Evolutionary conservation across 1,140 invertebrate species (phyloP).

Genomic region (Drosophila parabipectinata): DNA sequence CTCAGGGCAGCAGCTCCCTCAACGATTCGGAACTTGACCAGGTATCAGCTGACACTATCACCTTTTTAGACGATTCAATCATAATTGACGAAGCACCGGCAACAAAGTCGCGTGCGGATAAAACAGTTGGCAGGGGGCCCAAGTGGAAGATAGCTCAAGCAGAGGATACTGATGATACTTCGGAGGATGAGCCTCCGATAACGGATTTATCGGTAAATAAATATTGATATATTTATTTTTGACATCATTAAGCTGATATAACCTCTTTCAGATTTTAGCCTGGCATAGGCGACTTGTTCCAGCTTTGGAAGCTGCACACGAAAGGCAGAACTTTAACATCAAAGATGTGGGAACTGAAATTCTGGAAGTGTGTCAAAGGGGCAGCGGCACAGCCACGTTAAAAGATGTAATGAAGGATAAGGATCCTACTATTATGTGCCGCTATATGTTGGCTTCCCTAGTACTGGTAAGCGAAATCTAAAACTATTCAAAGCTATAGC

Average conservation of each 20-base stretch:
- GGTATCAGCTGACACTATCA: slow-evolving; percentile 1
- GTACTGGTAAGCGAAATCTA: slow-evolving; percentile 51
- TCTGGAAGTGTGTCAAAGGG: slow-evolving; percentile 49
- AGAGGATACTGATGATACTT: neutral
- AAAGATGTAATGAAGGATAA: slow-evolving; percentile 58
- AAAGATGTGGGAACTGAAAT: slow-evolving; percentile 69
- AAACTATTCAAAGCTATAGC: neutral
- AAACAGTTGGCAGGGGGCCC: too few relatives aligned
- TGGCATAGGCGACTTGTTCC: slow-evolving; percentile 74
- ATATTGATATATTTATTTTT: too few relatives aligned
- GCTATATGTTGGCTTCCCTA: slow-evolving; percentile 72
- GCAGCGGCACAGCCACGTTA: slow-evolving; percentile 43
- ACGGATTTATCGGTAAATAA: slow-evolving; percentile 4
- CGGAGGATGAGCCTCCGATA: neutral
- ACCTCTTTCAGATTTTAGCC: slow-evolving; percentile 54
- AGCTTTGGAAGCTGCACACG: slow-evolving; percentile 64
- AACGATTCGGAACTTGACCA: slow-evolving; percentile 4
- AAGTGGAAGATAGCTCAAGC: too few relatives aligned
- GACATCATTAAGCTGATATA: neutral
- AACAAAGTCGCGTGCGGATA: neutral
- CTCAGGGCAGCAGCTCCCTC: neutral
- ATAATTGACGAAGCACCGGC: slow-evolving; percentile 17
- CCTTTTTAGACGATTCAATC: neutral
- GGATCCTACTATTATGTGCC: slow-evolving; percentile 59
- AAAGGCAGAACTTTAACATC: slow-evolving; percentile 75